phyloP scores from a whole-genome alignment of 2,888 invertebrate species.

The Frankliniella fusca region DNA sequence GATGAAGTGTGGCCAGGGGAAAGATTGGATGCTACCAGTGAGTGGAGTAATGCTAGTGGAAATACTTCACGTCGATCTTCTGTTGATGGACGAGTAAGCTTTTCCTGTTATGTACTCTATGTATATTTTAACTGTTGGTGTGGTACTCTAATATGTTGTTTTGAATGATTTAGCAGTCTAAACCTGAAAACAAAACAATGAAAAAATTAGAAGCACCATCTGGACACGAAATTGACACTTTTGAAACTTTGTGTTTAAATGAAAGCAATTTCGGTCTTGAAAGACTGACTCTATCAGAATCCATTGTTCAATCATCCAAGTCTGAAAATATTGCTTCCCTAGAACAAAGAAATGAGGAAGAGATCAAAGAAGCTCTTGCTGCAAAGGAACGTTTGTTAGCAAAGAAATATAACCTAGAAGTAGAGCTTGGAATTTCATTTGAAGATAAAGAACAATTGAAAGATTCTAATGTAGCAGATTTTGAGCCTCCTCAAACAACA shows the following conservation, averaged over 20 bases:
- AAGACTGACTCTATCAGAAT: neutral
- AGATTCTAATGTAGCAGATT: neutral
- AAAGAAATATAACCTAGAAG: constrained; percentile 6
- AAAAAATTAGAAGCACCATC: neutral
- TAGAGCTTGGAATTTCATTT: neutral
- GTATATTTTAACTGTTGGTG: neutral
- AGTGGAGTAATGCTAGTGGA: constrained; percentile 31
- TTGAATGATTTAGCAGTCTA: neutral
- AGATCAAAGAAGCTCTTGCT: neutral
- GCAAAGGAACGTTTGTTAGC: neutral
- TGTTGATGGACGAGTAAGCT: neutral
- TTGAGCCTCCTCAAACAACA: neutral
- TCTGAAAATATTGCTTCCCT: neutral
- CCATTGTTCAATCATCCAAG: neutral
- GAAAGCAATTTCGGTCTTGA: no score
- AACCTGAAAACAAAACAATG: no score
- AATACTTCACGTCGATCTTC: neutral
- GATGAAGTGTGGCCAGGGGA: constrained; percentile 36
- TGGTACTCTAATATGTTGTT: neutral
- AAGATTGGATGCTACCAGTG: constrained; percentile 33
- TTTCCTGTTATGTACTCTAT: neutral
- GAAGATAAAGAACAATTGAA: neutral
- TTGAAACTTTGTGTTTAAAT: neutral
- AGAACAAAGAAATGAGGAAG: neutral
- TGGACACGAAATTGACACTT: neutral